These are phyloP conservation scores for Pachypsylla venusta DNA, from an alignment of 1,140 invertebrate genomes.

Conservation along the genomic window DNA sequence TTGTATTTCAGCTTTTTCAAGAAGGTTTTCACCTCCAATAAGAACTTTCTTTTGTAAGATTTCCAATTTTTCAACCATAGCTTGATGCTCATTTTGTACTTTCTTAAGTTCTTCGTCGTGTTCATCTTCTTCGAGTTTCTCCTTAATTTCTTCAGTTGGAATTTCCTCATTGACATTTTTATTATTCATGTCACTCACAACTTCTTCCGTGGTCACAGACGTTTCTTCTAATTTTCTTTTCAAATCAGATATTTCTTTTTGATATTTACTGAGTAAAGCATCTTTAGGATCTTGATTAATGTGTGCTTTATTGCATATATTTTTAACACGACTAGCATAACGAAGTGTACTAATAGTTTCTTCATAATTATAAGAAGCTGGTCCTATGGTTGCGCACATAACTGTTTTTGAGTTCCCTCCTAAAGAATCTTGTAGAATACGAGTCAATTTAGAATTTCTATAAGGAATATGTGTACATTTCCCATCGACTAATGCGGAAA, in stretches of 20 bases:
- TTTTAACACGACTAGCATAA: constrained; percentile 95
- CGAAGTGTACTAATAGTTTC: constrained; percentile 93
- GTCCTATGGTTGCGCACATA: constrained; percentile 91
- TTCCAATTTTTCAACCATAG: constrained; percentile 47
- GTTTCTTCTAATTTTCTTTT: constrained; percentile 54
- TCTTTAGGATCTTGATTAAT: constrained; percentile 98
- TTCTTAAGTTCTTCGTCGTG: constrained; percentile 43
- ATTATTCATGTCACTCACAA: background rate
- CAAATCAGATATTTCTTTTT: constrained; percentile 89
- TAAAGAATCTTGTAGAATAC: constrained; percentile 83
- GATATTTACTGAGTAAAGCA: constrained; percentile 85
- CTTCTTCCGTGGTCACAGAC: background rate
- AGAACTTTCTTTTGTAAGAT: constrained; percentile 90
- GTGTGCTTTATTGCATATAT: constrained; percentile 89
- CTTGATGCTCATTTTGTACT: background rate
- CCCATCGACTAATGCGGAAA: constrained; percentile 85
- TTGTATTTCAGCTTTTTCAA: constrained; percentile 93
- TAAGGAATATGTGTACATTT: constrained; percentile 91
- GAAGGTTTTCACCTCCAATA: constrained; percentile 93
- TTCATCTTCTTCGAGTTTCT: constrained; percentile 13
- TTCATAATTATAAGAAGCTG: constrained; percentile 92
- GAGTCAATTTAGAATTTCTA: constrained; percentile 83
- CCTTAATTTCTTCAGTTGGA: constrained; percentile 18
- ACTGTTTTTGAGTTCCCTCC: constrained; percentile 95
- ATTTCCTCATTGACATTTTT: constrained; percentile 14